These are phyloP conservation scores for Myanophis thanlyinensis DNA, from an alignment of 2,113 vertebrate species.

Conservation along the genomic window DNA sequence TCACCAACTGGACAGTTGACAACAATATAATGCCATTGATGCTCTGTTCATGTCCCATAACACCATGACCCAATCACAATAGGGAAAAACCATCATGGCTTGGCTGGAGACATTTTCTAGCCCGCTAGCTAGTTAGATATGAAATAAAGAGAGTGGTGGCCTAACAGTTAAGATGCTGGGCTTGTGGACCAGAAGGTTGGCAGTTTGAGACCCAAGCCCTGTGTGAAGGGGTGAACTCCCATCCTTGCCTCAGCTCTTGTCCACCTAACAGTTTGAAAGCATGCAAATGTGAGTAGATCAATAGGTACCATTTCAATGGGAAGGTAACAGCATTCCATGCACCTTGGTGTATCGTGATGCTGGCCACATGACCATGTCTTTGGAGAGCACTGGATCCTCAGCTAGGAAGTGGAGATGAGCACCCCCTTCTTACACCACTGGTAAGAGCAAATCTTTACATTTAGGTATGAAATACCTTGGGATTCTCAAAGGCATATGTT, in stretches of 20 bases:
- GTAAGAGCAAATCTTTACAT: background rate
- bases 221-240: too few species aligned
- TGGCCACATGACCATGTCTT: too few species aligned
- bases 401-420: background rate
- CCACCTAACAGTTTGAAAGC: too few species aligned
- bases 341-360: background rate
- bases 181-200: background rate
- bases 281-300: too few species aligned
- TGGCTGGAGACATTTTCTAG: background rate
- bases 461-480: background rate
- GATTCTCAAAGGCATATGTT: background rate
- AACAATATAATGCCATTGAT: background rate
- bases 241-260: too few species aligned
- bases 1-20: too few species aligned
- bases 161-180: too few species aligned
- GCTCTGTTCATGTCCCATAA: background rate
- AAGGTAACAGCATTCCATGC: background rate
- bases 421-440: background rate
- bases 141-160: background rate
- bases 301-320: background rate
- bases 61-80: background rate
- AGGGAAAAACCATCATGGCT: background rate
- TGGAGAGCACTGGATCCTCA: too few species aligned
- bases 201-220: too few species aligned
- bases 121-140: background rate